These are phyloP conservation scores for Cinara cedri DNA, from an alignment of 2,888 invertebrate genomes.

Conservation along the genomic window DNA sequence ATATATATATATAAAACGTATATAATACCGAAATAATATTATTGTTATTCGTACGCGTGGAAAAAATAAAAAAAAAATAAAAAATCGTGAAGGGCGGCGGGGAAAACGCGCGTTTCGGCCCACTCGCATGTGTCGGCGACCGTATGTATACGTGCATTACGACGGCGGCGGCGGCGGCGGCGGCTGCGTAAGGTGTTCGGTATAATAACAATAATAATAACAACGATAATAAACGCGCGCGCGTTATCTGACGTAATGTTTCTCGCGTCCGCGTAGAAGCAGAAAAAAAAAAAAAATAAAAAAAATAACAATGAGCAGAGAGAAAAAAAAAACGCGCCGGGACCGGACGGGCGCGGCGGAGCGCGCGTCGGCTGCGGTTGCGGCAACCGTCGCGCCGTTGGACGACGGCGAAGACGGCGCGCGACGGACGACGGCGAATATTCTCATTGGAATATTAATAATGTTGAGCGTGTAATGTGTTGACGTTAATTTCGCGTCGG, in stretches of 20 bases:
- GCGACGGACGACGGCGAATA: conserved; percentile 21
- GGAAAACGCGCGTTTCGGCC: conserved; percentile 5
- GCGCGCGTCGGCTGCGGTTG: conserved; percentile 19
- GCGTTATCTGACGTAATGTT: conserved; percentile 33
- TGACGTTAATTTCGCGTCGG: no score
- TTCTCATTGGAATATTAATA: no score
- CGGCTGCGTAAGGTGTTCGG: not conserved
- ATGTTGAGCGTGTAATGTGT: no score
- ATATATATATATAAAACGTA: no score
- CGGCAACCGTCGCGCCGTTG: conserved; percentile 3
- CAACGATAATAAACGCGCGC: no score
- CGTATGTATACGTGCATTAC: not conserved
- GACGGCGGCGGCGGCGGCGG: conserved; percentile 11
- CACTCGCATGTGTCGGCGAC: conserved; percentile 19
- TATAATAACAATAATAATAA: not conserved
- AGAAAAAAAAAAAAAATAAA: conserved; percentile 9
- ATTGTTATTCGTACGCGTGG: not conserved
- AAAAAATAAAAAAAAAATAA: no score
- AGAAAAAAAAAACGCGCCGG: conserved; percentile 5
- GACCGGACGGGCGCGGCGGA: not conserved
- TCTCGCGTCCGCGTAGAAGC: conserved; percentile 10
- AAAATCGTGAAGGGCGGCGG: no score
- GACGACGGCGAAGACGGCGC: not conserved
- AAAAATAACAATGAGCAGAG: not conserved
- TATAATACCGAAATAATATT: conserved; percentile 26